Evolutionary conservation across 2,797 vertebrate species (phyloP).

Genomic region (Phalloptychus januarius): DNA sequence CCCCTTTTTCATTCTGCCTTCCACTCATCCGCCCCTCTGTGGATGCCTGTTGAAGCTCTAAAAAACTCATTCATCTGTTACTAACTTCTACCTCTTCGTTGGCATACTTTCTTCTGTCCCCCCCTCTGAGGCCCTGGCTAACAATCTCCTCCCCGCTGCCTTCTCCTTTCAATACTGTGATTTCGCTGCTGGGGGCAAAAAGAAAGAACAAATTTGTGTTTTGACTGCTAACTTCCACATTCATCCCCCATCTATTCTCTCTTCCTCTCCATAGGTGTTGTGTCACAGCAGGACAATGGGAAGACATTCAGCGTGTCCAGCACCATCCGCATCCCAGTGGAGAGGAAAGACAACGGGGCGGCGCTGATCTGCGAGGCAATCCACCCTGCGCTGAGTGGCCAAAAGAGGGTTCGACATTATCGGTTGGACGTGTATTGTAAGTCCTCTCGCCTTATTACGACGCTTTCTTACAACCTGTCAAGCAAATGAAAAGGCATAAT

Average conservation of each 20-base stretch:
- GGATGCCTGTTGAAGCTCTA: constrained; percentile 39
- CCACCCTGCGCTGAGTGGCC: constrained; percentile 83
- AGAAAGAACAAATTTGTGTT: constrained; percentile 16
- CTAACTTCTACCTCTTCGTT: constrained; percentile 37
- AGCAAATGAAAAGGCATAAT: constrained; percentile 37
- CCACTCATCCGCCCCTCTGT: constrained; percentile 32
- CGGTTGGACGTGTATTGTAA: constrained; percentile 92
- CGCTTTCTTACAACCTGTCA: constrained; percentile 16
- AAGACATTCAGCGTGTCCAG: constrained; percentile 88
- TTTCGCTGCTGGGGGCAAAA: constrained; percentile 28
- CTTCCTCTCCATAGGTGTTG: constrained; percentile 78
- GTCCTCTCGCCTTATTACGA: constrained; percentile 43
- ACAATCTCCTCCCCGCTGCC: constrained; percentile 6
- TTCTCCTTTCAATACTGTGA: constrained; percentile 19
- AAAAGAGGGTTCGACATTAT: constrained; percentile 88
- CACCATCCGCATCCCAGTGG: constrained; percentile 85
- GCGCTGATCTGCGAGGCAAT: constrained; percentile 87
- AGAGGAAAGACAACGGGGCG: constrained; percentile 88
- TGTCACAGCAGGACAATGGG: constrained; percentile 87
- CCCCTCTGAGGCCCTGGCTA: constrained; percentile 23
- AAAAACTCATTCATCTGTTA: constrained; percentile 50
- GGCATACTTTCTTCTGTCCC: constrained; percentile 19
- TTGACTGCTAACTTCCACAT: constrained; percentile 28
- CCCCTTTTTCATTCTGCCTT: constrained; percentile 29
- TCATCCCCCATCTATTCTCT: constrained; percentile 8